Evolutionary conservation across 2,888 invertebrate species (phyloP).

Genomic region (Nipponacmea schrenckii): DNA sequence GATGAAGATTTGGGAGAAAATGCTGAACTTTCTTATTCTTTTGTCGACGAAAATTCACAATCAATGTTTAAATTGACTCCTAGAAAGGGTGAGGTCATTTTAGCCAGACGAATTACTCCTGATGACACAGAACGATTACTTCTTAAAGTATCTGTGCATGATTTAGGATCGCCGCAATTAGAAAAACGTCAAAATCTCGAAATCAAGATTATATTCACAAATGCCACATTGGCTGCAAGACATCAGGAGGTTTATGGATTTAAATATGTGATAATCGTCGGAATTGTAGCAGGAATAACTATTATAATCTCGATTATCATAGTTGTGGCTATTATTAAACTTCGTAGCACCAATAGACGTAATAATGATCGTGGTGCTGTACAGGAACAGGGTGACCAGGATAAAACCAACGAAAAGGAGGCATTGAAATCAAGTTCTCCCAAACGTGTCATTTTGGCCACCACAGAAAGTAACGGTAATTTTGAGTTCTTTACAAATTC

Average conservation of each 20-base stretch:
- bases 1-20: slow-evolving; percentile 53
- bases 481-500: background rate
- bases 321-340: slow-evolving; percentile 32
- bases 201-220: slow-evolving; percentile 30
- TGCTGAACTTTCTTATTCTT: slow-evolving; percentile 41
- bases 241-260: slow-evolving; percentile 21
- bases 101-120: slow-evolving; percentile 33
- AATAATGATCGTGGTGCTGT: slow-evolving; percentile 24
- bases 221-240: slow-evolving; percentile 18
- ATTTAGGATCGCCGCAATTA: slow-evolving; percentile 43
- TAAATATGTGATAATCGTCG: slow-evolving; percentile 39
- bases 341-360: slow-evolving; percentile 26
- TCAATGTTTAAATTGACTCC: slow-evolving; percentile 37
- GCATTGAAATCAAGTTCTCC: background rate
- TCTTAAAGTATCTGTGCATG: slow-evolving; percentile 44
- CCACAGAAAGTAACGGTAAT: background rate
- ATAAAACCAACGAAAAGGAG: background rate
- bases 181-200: slow-evolving; percentile 36
- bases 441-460: background rate
- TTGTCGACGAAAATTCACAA: slow-evolving; percentile 40
- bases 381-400: slow-evolving; percentile 28
- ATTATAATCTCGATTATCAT: slow-evolving; percentile 37
- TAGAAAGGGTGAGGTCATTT: slow-evolving; percentile 39
- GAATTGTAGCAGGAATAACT: slow-evolving; percentile 35
- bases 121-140: slow-evolving; percentile 37